Evolutionary conservation across 1,140 invertebrate species (phyloP).

Genomic region (Drosophila pectinifera): DNA sequence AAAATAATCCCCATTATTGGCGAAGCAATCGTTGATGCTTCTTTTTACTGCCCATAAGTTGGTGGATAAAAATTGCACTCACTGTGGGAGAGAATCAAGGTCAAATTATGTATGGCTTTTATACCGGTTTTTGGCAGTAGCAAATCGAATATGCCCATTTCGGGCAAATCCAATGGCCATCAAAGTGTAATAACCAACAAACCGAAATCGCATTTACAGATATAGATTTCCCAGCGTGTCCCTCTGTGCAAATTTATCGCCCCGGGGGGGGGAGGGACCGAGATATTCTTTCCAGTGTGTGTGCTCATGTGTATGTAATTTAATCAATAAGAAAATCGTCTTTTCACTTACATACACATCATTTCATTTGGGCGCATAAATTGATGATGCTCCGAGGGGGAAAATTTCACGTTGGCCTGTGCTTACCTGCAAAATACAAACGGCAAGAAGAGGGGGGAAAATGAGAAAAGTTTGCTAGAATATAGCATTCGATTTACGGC

Average conservation of each 20-base stretch:
- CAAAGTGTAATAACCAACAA: conserved; percentile 52
- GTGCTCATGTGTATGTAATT: conserved; percentile 58
- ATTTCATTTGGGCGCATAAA: conserved; percentile 68
- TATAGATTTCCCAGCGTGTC: conserved; percentile 28
- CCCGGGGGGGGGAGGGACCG: conserved; percentile 19
- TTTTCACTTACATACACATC: conserved; percentile 71
- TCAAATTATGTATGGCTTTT: conserved; percentile 21
- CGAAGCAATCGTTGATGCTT: conserved; percentile 20
- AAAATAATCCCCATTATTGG: conserved; percentile 24
- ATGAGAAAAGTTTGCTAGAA: conserved; percentile 21
- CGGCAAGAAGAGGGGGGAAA: conserved; percentile 4
- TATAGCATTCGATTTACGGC: conserved; percentile 16
- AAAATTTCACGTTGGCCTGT: conserved; percentile 14
- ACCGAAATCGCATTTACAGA: conserved; percentile 49
- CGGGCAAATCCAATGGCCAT: conserved; percentile 42
- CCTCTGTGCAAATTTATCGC: conserved; percentile 32
- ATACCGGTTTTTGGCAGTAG: conserved; percentile 2
- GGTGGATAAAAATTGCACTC: conserved; percentile 33
- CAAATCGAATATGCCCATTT: conserved; percentile 46
- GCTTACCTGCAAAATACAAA: conserved; percentile 65
- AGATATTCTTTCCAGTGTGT: conserved; percentile 10
- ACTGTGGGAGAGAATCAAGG: conserved; percentile 18
- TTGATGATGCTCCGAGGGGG: conserved; percentile 46
- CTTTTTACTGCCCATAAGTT: conserved; percentile 23
- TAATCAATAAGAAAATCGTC: conserved; percentile 77